Evolutionary conservation across 1,140 invertebrate genomes (phyloP), one percentile per base, ranked within the genome.

Genomic region (Ylistrum balloti): DNA sequence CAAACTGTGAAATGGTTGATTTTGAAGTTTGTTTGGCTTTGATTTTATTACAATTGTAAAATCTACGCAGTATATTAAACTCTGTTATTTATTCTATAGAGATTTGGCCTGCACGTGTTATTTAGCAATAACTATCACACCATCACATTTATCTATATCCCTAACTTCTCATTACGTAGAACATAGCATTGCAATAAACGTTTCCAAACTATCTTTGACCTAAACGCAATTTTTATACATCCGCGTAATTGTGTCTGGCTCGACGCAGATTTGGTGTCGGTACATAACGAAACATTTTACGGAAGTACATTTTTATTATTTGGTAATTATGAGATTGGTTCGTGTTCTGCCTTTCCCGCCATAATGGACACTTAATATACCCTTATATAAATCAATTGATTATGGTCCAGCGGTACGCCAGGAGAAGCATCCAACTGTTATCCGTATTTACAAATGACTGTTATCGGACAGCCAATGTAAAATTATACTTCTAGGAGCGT

Each of bases 321-420:
- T 74, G 5, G 56, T 74, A 74, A 74, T 74, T 74, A 74, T 74
- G 17, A n/a, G 56, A n/a, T n/a, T 28, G 22, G 1, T 74, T 74
- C n/a, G 20, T 74, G 56, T 74, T 74, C 56, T 28, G 56, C 5
- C 20, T 28, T 28, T 74, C 56, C 56, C 56, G 56, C 9, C 56
- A 74, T 74, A 74, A 74, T 28, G 56, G n/a, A n/a, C 56, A 74
- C 56, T 74, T 74, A 74, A 74, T 74, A 74, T 28, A 74, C 22
- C 56, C 56, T n/a, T 9, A 1, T 45, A 17, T 45, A 45, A 9
- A 74, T 74, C 56, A 74, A 74, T n/a, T 74, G 56, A 45, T 45
- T 45, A 45, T 45, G 41, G 41, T 15, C 41, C 10, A 13, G 10
- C 17, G 7, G 41, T 45, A 17, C 9, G 9, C 41, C 41, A 9